phyloP scores from a whole-genome alignment of 1,140 invertebrate species.

The Nephotettix cincticeps region DNA sequence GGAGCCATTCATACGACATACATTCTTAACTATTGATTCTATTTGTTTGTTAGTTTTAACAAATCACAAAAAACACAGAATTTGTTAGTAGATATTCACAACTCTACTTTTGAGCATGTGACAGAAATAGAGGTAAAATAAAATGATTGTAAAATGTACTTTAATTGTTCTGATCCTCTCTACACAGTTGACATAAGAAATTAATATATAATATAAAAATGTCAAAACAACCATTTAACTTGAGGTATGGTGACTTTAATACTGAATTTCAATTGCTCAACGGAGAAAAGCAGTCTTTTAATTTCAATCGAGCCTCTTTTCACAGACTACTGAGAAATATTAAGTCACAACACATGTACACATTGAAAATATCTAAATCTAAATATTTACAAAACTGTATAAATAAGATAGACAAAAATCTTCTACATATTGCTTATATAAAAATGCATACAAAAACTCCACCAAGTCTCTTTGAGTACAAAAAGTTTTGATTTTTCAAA shows the following conservation, averaged over 20 bases:
- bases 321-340: neutral
- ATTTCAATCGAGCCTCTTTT: neutral
- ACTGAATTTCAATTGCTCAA: neutral
- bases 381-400: constrained; percentile 16
- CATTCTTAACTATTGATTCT: neutral
- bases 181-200: neutral
- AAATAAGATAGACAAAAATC: neutral
- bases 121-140: too few relatives aligned
- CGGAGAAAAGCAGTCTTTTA: neutral
- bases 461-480: neutral
- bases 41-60: neutral
- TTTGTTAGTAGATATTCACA: neutral
- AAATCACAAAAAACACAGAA: neutral
- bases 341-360: neutral
- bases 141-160: too few relatives aligned
- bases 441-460: neutral
- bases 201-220: neutral
- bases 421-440: constrained; percentile 9
- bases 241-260: neutral
- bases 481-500: neutral
- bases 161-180: too few relatives aligned
- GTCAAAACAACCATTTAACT: neutral
- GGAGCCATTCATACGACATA: neutral
- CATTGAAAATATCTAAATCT: neutral
- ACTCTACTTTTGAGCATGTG: neutral